Percentiles rank a stretch among this genome's conserved stretches.
phyloP scores from a whole-genome alignment of 2,113 vertebrate genomes.

The Clupea harengus region DNA sequence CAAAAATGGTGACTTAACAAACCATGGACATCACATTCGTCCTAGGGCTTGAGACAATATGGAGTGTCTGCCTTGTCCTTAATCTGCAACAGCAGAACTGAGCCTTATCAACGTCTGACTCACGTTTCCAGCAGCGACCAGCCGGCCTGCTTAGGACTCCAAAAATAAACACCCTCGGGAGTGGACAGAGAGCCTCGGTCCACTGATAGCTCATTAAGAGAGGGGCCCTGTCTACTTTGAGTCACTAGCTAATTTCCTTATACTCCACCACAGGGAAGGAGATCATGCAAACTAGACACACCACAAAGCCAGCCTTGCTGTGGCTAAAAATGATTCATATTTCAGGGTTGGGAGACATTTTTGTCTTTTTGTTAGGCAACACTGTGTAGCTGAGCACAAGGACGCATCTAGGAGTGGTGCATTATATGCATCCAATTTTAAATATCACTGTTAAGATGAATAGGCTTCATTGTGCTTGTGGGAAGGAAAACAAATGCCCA shows the following conservation, averaged over 20 bases:
- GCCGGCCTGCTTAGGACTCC: conserved; percentile 1
- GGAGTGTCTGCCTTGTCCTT: not conserved
- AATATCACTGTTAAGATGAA: conserved; percentile 4
- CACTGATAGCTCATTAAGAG: not conserved
- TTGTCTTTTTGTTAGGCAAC: not conserved
- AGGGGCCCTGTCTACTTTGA: not conserved
- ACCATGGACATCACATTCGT: not conserved
- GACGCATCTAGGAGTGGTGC: not conserved
- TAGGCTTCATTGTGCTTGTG: not conserved
- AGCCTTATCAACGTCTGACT: conserved; percentile 12
- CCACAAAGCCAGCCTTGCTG: not conserved
- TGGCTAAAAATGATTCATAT: not conserved
- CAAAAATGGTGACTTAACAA: not conserved
- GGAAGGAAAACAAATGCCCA: conserved; percentile 10
- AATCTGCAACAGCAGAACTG: not conserved
- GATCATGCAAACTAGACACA: conserved; percentile 7
- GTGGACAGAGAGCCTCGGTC: conserved; percentile 8
- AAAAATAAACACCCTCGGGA: conserved; percentile 9
- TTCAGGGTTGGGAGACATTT: not conserved
- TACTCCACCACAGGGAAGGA: not conserved
- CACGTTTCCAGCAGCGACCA: conserved; percentile 13
- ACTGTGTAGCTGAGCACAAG: not conserved
- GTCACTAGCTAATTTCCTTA: not conserved
- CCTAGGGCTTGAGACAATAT: not conserved
- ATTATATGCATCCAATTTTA: not conserved